phyloP scores from a whole-genome alignment of 1,140 invertebrate genomes.

The Eupristina koningsbergeri region DNA sequence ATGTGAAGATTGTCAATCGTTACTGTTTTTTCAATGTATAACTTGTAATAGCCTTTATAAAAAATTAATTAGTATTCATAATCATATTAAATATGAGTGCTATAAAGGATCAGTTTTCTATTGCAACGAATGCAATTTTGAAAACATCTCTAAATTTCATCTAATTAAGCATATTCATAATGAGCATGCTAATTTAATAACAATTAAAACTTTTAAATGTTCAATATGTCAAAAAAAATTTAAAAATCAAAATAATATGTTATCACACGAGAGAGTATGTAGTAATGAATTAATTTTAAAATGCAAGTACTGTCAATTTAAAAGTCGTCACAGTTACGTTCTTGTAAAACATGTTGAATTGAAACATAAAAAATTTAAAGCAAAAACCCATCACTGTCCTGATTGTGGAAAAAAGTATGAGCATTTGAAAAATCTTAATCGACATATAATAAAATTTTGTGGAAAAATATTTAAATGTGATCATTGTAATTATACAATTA shows the following conservation, averaged over 20 bases:
- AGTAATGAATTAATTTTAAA: background rate
- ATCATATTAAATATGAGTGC: constrained; percentile 41
- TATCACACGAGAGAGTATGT: constrained; percentile 39
- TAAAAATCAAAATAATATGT: background rate
- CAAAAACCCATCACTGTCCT: constrained; percentile 18
- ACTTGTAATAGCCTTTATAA: constrained; percentile 25
- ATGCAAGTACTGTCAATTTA: constrained; percentile 32
- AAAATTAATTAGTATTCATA: constrained; percentile 22
- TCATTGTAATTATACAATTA: constrained; percentile 37
- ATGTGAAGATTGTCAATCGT: constrained; percentile 7
- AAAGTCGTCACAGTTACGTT: constrained; percentile 1
- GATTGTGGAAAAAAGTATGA: constrained; percentile 28
- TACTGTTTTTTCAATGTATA: constrained; percentile 34
- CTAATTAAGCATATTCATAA: constrained; percentile 30
- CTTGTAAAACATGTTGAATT: constrained; percentile 11
- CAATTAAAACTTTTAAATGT: background rate
- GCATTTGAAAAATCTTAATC: constrained; percentile 1
- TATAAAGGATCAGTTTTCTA: constrained; percentile 1
- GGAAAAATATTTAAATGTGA: constrained; percentile 25
- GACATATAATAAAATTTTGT: constrained; percentile 12
- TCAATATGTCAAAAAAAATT: constrained; percentile 28
- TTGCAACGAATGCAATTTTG: constrained; percentile 28
- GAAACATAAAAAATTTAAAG: constrained; percentile 7
- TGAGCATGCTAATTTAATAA: background rate
- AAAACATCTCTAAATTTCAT: background rate